Base-by-base conservation (phyloP, 2,888 invertebrate genomes). In the Chelonus formosanus region DNA sequence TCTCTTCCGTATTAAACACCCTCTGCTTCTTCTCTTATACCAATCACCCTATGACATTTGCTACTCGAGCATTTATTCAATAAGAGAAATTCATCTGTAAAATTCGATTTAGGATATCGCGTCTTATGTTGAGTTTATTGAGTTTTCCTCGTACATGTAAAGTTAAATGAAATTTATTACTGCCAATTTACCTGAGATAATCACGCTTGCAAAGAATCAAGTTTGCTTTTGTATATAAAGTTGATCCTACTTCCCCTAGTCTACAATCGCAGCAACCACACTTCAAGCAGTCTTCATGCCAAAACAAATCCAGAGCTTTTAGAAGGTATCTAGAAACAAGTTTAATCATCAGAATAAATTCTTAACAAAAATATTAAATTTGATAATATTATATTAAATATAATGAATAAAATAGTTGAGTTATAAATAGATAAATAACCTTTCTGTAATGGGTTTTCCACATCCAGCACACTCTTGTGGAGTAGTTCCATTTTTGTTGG, bases 201-300 rank as follows among this genome's bases (percentile, higher is more conserved):
- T 96, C 96, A 81, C 95, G 88, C 86, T 94, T 92, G 87, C 96
- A 96, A 66, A 96, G 89, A 84, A 96, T 92, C 71, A 96, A 90
- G 85, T 95, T 94, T 48, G 95, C 94, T 85, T 94, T 95, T 76
- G 94, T 93, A 86, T 94, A 96, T 59, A 96, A 88, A 71, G 95
- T 94, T 63, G 94, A 94, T 70, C 96, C 96, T 48, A 96, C 95
- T 85, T 96, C 96, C 1, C 95, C 96, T n/a, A 96, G 89, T 60
- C 95, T 88, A 84, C 95, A 96, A 85, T 95, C 94, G 82, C 96
- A 96, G 85, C 95, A 95, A 68, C 94, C 94, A 80, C 94, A 94
- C 82, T 96, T 96, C 71, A 96, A 88, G 79, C 96, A 96, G 85
- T 96, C 96, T 77, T 96, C 96, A 86, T 96, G 96, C 96, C 96